Conservation (phyloP, 2,888 invertebrate species). For the Carterocephalus palaemon region DNA sequence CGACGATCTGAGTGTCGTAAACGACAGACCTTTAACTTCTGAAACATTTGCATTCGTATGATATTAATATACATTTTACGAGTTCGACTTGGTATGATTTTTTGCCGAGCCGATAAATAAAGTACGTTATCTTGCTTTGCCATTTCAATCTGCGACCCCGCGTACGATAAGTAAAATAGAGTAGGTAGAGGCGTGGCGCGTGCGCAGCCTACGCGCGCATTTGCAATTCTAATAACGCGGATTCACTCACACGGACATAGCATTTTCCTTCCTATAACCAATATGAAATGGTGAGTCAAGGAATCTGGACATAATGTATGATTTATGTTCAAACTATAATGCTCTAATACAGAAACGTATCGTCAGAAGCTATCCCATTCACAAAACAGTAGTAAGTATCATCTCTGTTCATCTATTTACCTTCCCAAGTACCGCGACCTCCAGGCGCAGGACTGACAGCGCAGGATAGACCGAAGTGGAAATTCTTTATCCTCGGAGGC, state of each 20-base stretch:
- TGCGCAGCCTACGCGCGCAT: conserved; percentile 56
- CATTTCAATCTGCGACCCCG: conserved; percentile 23
- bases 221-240: conserved; percentile 49
- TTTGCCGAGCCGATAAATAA: conserved; percentile 21
- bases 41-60: conserved; percentile 19
- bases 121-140: conserved; percentile 21
- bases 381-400: too few relatives aligned
- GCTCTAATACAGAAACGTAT: too few relatives aligned
- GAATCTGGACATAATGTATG: conserved; percentile 10
- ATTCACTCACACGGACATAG: conserved; percentile 34
- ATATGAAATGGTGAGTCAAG: conserved; percentile 1
- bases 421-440: too few relatives aligned
- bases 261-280: conserved; percentile 20
- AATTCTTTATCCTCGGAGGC: too few relatives aligned
- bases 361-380: too few relatives aligned
- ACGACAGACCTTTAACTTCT: conserved; percentile 9
- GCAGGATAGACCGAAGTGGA: too few relatives aligned
- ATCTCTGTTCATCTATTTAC: too few relatives aligned
- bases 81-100: conserved; percentile 11
- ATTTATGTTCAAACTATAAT: conserved; percentile 1
- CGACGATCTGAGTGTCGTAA: conserved; percentile 9
- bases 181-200: conserved; percentile 50
- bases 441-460: too few relatives aligned
- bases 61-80: conserved; percentile 27
- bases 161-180: conserved; percentile 23